Conservation (phyloP, 92 coral and sea anemone species). For the Epizoanthus fatuus region DNA sequence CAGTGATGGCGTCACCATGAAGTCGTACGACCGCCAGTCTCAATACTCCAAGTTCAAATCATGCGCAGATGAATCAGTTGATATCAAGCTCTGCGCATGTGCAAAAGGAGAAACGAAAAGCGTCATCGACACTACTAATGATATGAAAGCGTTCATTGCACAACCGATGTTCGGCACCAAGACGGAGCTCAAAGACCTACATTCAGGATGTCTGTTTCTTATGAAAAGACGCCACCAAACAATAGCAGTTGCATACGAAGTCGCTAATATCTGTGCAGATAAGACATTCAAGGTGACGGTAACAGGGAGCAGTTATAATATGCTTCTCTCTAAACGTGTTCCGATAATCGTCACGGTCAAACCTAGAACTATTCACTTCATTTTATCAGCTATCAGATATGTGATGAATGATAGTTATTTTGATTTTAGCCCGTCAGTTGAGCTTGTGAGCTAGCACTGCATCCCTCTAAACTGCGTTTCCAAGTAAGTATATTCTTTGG, state of each 20-base stretch:
- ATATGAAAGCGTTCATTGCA: background rate
- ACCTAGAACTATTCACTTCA: slow-evolving; percentile 58
- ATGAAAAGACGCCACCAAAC: slow-evolving; percentile 48
- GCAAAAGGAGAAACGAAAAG: too few relatives aligned
- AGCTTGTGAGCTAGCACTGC: too few relatives aligned
- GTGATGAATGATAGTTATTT: slow-evolving; percentile 37
- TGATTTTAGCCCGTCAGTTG: too few relatives aligned
- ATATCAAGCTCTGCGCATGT: too few relatives aligned
- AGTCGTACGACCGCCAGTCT: too few relatives aligned
- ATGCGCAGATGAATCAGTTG: too few relatives aligned
- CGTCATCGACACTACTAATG: background rate
- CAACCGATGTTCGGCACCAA: slow-evolving; percentile 45
- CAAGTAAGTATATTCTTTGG: too few relatives aligned
- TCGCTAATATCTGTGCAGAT: slow-evolving; percentile 29
- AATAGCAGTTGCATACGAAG: slow-evolving; percentile 33
- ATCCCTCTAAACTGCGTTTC: too few relatives aligned
- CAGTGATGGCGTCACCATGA: too few relatives aligned
- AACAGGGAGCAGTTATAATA: slow-evolving; percentile 14
- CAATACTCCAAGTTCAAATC: too few relatives aligned
- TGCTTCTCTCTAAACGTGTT: slow-evolving; percentile 17
- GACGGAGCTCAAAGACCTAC: slow-evolving; percentile 21
- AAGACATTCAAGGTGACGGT: slow-evolving; percentile 20
- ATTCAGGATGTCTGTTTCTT: slow-evolving; percentile 51
- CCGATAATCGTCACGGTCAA: slow-evolving; percentile 40
- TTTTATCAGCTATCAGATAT: background rate